Base-by-base conservation (phyloP, 2,113 vertebrate genomes). In the Marmota monax region DNA sequence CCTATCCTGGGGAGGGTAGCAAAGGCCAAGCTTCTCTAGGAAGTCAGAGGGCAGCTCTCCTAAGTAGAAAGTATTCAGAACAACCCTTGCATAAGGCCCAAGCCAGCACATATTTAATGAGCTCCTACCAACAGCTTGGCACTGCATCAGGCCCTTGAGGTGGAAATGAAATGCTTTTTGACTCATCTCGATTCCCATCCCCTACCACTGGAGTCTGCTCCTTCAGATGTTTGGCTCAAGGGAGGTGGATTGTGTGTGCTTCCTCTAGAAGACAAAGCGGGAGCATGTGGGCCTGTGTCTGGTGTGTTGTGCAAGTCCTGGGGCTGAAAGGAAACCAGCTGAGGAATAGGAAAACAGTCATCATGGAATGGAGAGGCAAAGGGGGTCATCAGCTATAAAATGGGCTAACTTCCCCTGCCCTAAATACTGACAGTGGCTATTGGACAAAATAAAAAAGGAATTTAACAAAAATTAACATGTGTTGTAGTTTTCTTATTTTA, bases 371-470 rank as follows among this genome's bases (percentile, higher is more conserved):
- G 42, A 39, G 34, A 88, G 88, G 45, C 76, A 32, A 9, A 61
- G 58, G 27, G 37, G 58, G 27, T 27, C 53, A 4, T 48, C 37
- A 2, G 88, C 82, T 93, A 14, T 78, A 85, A 96, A 92, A 70
- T 23, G 13, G 6, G 45, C 61, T 76, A 53, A 74, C 45, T 69
- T 80, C 53, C 8, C 56, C 63, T 96, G 29, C 25, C 34, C 80
- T 90, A 79, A 88, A 95, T 83, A 67, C 65, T 61, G 51, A 67
- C 29, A 34, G 16, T 70, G 34, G 39, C 67, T 87, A 20, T 90
- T 85, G 45, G 14, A 80, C 90, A 88, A 96, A 87, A 88, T 56
- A 72, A 92, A 94, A 93, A 95, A 85, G 85, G 16, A 77, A 78
- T 83, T 89, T 65, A 70, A 93, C 48, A 87, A 86, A 93, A 95